Conservation (phyloP, 2,113 vertebrate species). For the Saccopteryx bilineata region DNA sequence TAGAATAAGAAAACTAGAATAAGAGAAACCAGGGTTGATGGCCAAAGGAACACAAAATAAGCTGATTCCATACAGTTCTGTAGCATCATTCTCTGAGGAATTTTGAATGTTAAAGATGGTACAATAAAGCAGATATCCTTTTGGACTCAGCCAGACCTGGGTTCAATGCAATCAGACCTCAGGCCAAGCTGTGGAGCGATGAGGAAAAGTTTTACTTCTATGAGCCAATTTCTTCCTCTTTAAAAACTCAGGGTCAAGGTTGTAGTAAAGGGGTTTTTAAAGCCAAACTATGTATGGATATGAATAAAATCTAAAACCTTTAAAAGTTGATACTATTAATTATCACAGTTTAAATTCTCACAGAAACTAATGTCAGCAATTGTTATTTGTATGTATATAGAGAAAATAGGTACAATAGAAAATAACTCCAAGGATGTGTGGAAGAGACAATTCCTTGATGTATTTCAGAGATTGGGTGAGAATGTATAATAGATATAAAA, state of each 20-base stretch:
- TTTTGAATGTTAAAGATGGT: neutral
- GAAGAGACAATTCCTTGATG: neutral
- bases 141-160: neutral
- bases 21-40: neutral
- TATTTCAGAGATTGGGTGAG: neutral
- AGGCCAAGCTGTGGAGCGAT: neutral
- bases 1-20: neutral
- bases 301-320: neutral
- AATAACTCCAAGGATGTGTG: neutral
- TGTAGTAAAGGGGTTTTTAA: neutral
- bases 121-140: too few species aligned
- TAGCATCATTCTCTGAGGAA: neutral
- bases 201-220: neutral
- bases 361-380: neutral
- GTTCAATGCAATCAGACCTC: neutral
- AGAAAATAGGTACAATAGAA: neutral
- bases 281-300: neutral
- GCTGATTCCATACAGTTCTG: neutral
- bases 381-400: neutral
- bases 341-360: neutral
- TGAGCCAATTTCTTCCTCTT: neutral
- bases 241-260: neutral
- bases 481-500: neutral
- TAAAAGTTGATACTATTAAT: neutral
- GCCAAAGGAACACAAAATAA: neutral